phyloP scores from a whole-genome alignment of 2,113 vertebrate species.

The Ramphastos sulfuratus region DNA sequence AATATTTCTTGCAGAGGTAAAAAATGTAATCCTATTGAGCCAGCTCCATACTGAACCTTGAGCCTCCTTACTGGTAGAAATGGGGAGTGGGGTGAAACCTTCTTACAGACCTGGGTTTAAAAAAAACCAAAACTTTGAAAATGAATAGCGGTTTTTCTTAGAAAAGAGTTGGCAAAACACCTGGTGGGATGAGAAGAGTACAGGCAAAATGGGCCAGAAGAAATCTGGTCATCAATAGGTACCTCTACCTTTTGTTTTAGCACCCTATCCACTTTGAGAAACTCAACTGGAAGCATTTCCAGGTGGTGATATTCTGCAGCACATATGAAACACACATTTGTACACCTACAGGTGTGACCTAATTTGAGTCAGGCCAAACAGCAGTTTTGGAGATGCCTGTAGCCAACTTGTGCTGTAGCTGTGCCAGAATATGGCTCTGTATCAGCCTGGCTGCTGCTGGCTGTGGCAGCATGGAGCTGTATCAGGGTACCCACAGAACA shows the following conservation, averaged over 20 bases:
- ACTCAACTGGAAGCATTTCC: background rate
- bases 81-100: background rate
- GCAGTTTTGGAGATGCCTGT: background rate
- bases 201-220: background rate
- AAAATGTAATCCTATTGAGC: conserved; percentile 24
- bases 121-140: background rate
- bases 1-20: conserved; percentile 54
- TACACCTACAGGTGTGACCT: background rate
- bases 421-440: background rate
- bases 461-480: background rate
- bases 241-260: background rate
- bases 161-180: background rate
- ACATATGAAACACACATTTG: accelerated
- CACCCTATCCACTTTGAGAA: background rate
- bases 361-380: background rate
- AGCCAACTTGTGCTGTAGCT: background rate
- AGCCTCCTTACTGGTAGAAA: background rate
- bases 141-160: background rate
- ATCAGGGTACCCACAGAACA: accelerated
- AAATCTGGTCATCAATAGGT: background rate
- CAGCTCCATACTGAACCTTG: background rate
- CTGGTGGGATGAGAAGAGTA: background rate
- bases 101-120: background rate
- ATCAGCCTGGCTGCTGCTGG: background rate
- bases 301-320: background rate